Evolutionary conservation across 2,888 invertebrate genomes (phyloP).

Genomic region (Rotaria macrura): DNA sequence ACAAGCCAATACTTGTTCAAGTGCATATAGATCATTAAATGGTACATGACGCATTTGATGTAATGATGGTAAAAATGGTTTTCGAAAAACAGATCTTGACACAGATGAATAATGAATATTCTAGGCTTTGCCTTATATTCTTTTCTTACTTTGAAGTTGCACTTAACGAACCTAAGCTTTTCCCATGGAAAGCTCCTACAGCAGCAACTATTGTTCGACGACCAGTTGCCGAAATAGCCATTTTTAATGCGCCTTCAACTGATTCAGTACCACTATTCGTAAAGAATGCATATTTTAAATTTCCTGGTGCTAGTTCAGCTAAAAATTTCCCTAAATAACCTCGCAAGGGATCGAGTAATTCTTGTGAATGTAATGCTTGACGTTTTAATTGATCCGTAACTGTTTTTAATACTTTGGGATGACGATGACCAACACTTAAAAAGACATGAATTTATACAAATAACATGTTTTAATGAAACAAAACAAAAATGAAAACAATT

Average conservation of each 20-base stretch:
- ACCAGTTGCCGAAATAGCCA: background rate
- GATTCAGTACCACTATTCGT: slow-evolving; percentile 14
- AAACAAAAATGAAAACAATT: no score
- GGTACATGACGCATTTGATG: background rate
- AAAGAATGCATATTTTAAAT: slow-evolving; percentile 11
- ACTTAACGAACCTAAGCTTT: background rate
- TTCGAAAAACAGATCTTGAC: slow-evolving; percentile 17
- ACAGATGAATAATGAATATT: no score
- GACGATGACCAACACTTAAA: slow-evolving; percentile 8
- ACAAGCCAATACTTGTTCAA: background rate
- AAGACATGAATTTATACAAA: no score
- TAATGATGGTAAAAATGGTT: background rate
- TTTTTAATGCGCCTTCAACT: slow-evolving; percentile 18
- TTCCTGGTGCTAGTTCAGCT: background rate
- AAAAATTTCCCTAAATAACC: slow-evolving; percentile 2
- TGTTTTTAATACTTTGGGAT: slow-evolving; percentile 12
- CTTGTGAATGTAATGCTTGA: slow-evolving; percentile 18
- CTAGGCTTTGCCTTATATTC: no score
- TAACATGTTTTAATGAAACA: no score
- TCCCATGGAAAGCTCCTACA: background rate
- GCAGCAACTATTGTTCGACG: background rate
- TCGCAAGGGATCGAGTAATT: slow-evolving; percentile 5
- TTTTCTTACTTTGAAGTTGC: slow-evolving; percentile 6
- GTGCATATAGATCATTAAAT: background rate
- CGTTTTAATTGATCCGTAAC: background rate